Evolutionary conservation across 2,113 vertebrate species (phyloP).

Genomic region (Etheostoma spectabile): DNA sequence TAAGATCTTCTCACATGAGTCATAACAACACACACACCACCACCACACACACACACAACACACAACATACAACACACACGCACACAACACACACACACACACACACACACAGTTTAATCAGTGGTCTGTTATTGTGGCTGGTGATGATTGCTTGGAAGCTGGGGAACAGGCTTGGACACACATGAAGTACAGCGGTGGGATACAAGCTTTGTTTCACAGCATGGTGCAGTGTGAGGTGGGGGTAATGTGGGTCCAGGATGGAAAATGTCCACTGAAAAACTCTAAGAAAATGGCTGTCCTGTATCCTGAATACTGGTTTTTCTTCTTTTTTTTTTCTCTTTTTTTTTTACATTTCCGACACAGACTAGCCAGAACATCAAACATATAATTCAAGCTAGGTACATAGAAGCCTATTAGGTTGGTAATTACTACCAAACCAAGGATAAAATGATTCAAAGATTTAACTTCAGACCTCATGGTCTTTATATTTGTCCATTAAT

Average conservation of each 20-base stretch:
- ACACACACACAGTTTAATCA: slow-evolving; percentile 26
- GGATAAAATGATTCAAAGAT: neutral
- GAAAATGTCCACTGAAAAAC: neutral
- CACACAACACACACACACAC: slow-evolving; percentile 1
- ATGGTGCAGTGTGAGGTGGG: neutral
- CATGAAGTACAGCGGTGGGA: slow-evolving; percentile 13
- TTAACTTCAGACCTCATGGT: too few species aligned
- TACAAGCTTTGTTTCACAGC: slow-evolving; percentile 29
- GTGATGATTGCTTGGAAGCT: slow-evolving; percentile 52
- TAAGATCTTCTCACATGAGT: slow-evolving; percentile 17
- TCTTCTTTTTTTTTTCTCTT: too few species aligned
- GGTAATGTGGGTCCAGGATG: neutral
- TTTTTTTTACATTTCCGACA: neutral
- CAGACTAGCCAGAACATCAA: neutral
- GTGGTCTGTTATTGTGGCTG: slow-evolving; percentile 28
- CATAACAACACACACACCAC: too few species aligned
- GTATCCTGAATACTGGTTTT: neutral
- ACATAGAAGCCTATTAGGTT: neutral
- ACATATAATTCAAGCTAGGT: neutral
- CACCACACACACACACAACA: too few species aligned
- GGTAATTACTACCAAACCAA: neutral
- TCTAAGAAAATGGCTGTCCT: neutral
- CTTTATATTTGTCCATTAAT: neutral
- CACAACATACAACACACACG: too few species aligned
- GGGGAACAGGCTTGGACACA: slow-evolving; percentile 5